Evolutionary conservation across 2,888 invertebrate genomes (phyloP).

Genomic region (Ophioninae sp.): DNA sequence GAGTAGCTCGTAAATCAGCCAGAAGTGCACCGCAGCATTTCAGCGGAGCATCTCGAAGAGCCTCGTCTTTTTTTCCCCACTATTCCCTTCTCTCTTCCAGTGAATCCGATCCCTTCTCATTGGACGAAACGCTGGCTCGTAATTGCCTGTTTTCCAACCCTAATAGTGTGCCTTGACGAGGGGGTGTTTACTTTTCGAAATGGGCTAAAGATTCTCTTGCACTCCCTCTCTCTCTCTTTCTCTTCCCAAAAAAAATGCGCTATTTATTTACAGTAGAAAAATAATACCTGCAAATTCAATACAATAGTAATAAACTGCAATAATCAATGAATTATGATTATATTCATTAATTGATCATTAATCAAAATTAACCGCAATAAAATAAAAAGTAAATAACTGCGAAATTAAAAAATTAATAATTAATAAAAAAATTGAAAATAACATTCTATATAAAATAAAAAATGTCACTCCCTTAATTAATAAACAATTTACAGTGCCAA

Average conservation of each 20-base stretch:
- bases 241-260: not conserved
- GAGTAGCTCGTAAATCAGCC: constrained; percentile 72
- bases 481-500: constrained; percentile 73
- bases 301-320: no score
- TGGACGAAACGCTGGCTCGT: constrained; percentile 28
- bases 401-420: no score
- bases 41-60: constrained; percentile 51
- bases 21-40: constrained; percentile 70
- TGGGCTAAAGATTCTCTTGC: constrained; percentile 45
- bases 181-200: constrained; percentile 54
- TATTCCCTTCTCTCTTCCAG: not conserved
- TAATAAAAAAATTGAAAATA: no score
- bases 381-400: no score
- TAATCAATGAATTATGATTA: no score
- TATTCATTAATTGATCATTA: no score
- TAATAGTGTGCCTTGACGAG: constrained; percentile 35
- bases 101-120: not conserved
- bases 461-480: not conserved
- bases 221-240: not conserved
- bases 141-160: constrained; percentile 30
- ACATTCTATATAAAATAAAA: no score
- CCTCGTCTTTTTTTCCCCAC: constrained; percentile 14
- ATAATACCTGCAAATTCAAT: no score
- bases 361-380: no score
- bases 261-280: not conserved